Evolutionary conservation across 2,888 invertebrate genomes (phyloP).

Genomic region (Dolichomitus sp.): DNA sequence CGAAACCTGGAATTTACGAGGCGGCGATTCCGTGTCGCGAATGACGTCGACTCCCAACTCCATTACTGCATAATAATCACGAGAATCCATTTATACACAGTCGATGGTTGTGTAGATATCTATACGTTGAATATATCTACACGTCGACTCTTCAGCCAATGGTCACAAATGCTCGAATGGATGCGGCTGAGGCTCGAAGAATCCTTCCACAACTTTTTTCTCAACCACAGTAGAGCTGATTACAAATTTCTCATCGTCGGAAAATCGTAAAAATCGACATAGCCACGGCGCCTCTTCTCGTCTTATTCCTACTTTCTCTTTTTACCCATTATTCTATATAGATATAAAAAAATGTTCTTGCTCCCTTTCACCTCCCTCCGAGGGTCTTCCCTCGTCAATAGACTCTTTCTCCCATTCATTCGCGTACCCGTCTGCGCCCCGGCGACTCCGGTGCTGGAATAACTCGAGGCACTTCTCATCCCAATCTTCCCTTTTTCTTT

Average conservation of each 20-base stretch:
- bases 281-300: slow-evolving; percentile 18
- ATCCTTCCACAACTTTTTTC: slow-evolving; percentile 21
- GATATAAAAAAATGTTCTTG: slow-evolving; percentile 49
- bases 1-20: neutral
- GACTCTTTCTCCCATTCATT: slow-evolving; percentile 58
- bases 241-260: slow-evolving; percentile 42
- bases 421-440: slow-evolving; percentile 36
- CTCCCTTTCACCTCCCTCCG: slow-evolving; percentile 27
- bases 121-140: slow-evolving; percentile 9
- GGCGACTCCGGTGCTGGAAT: slow-evolving; percentile 44
- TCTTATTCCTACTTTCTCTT: slow-evolving; percentile 30
- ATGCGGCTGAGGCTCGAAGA: neutral
- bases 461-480: slow-evolving; percentile 60
- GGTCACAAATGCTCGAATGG: slow-evolving; percentile 25
- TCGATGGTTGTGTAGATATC: neutral
- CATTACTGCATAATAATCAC: slow-evolving; percentile 29
- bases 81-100: slow-evolving; percentile 14
- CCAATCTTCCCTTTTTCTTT: slow-evolving; percentile 58
- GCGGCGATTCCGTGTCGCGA: neutral
- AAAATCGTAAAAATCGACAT: slow-evolving; percentile 43
- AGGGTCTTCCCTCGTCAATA: slow-evolving; percentile 50
- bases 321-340: slow-evolving; percentile 34
- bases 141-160: slow-evolving; percentile 9
- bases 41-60: neutral
- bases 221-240: slow-evolving; percentile 24